Base-by-base conservation (phyloP, 2,888 invertebrate genomes). In the Oxytorus armatus region DNA sequence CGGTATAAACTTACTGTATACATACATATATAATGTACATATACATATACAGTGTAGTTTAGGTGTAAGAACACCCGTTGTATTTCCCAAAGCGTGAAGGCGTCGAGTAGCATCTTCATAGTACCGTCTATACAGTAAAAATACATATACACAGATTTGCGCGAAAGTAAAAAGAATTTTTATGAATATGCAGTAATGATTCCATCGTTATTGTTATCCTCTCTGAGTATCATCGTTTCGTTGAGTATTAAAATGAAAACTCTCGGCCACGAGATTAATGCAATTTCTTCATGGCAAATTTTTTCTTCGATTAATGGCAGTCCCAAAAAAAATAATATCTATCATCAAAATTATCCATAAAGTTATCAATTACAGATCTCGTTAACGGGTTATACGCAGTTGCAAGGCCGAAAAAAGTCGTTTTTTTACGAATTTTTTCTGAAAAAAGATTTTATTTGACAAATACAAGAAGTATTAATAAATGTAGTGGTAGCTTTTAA, bases 81-180 rank as follows among this genome's bases (percentile, higher is more conserved):
- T 29, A 75, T 66, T 42, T 68, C 33, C 36, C 70, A 66, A 73
- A 61, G 55, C 78, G 47, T 55, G 36, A 68, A 78, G 47, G 49
- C 61, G 61, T 63, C 53, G 39, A 63, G 53, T 39, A 61, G 39
- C 61, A 55, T 78, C 78, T 68, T 59, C 51, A 53, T 61, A 51
- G 10, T 44, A 3, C 23, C 11, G 49, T 29, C 10, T 47, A 29
- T 70, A 65, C 36, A 36, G n/a, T n/a, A n/a, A 53, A 63, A n/a
- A 61, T 10, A 23, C 16, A 23, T 29, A 53, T 61, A 10, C 18
- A 55, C 7, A 4, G 14, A 18, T 18, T 7, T 36, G 42, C 11
- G 42, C 29, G 11, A 14, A 29, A 42, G 47, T 21, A 49, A 23
- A 55, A 29, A 70, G 23, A n/a, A 39, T 66, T 68, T 75, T 69